These are phyloP conservation scores for Lasioglossum calceatum DNA, from an alignment of 2,888 invertebrate genomes.

Conservation along the genomic window DNA sequence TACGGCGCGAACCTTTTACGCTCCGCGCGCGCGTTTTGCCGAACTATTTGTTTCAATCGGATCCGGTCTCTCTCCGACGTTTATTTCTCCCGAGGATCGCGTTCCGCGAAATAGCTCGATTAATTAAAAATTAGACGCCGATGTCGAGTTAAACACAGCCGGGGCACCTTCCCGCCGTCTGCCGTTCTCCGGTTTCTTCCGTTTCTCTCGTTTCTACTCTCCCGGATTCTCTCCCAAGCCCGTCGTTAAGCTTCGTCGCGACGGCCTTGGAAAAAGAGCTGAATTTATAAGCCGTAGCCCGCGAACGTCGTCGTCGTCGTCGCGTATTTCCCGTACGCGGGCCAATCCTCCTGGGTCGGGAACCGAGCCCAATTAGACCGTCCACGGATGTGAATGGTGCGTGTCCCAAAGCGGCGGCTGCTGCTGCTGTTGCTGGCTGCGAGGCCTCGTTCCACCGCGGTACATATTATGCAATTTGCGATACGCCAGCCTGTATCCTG, in stretches of 20 bases:
- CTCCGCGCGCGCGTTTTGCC: background rate
- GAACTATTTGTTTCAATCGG: background rate
- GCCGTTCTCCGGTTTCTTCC: background rate
- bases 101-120: slow-evolving; percentile 15
- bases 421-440: background rate
- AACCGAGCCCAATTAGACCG: slow-evolving; percentile 66
- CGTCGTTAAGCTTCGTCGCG: slow-evolving; percentile 33
- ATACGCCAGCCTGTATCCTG: slow-evolving; percentile 14
- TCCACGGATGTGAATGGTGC: slow-evolving; percentile 55
- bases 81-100: background rate
- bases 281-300: slow-evolving; percentile 45
- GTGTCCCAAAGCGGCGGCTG: slow-evolving; percentile 34
- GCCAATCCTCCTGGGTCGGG: slow-evolving; percentile 38
- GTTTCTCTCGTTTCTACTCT: background rate
- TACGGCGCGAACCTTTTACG: slow-evolving; percentile 14
- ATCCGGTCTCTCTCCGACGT: background rate
- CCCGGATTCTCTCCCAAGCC: background rate
- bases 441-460: slow-evolving; percentile 23
- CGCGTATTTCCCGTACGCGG: background rate
- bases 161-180: background rate
- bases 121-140: slow-evolving; percentile 41
- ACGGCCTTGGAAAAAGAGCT: slow-evolving; percentile 22
- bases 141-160: background rate
- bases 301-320: background rate
- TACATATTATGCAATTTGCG: slow-evolving; percentile 49